phyloP scores from a whole-genome alignment of 2,888 invertebrate genomes.

The Philereme vetulata region DNA sequence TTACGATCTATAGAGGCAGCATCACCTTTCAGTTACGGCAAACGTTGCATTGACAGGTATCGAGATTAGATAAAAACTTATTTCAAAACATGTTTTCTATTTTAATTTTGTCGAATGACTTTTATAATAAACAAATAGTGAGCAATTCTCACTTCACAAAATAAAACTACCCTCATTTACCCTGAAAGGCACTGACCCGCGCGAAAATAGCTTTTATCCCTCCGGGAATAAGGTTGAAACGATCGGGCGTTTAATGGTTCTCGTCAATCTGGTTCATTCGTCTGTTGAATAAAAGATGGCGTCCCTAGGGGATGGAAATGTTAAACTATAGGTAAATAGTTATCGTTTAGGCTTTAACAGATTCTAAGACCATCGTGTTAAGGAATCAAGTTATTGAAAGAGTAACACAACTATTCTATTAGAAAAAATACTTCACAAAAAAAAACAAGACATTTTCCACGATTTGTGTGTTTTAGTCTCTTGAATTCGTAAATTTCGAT shows the following conservation, averaged over 20 bases:
- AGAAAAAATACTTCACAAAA: too few relatives aligned
- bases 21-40: too few relatives aligned
- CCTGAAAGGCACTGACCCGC: conserved; percentile 20
- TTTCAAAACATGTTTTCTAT: background rate
- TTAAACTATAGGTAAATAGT: conserved; percentile 55
- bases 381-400: too few relatives aligned
- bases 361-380: conserved; percentile 24
- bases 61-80: too few relatives aligned
- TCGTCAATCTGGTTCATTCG: conserved; percentile 56
- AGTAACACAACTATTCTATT: too few relatives aligned
- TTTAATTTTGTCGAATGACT: background rate
- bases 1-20: too few relatives aligned
- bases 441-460: too few relatives aligned
- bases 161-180: conserved; percentile 43
- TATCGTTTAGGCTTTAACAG: conserved; percentile 40
- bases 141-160: conserved; percentile 36
- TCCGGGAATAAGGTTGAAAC: conserved; percentile 30
- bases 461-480: too few relatives aligned
- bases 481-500: too few relatives aligned
- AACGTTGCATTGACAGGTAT: too few relatives aligned
- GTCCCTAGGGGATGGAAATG: conserved; percentile 54
- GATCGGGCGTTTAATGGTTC: conserved; percentile 35
- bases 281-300: conserved; percentile 70
- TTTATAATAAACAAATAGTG: conserved; percentile 4
- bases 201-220: conserved; percentile 37